Evolutionary conservation across 1,140 invertebrate genomes (phyloP).

Genomic region (Macrosteles quadrilineatus): DNA sequence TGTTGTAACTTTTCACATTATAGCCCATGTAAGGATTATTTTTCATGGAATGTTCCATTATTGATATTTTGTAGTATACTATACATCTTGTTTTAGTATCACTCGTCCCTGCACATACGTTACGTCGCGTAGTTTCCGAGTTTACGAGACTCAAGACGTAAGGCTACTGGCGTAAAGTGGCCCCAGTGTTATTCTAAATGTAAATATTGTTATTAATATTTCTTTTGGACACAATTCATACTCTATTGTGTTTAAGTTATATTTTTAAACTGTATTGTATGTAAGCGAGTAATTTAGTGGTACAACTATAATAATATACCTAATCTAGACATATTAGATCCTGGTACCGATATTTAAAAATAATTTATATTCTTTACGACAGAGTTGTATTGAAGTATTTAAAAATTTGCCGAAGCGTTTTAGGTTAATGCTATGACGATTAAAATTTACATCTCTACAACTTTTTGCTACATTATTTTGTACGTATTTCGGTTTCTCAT

Average conservation of each 20-base stretch:
- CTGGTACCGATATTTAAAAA: constrained; percentile 9
- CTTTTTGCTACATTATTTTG: constrained; percentile 21
- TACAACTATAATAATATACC: constrained; percentile 28
- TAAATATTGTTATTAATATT: constrained; percentile 33
- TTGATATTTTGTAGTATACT: too few species aligned
- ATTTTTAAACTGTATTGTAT: constrained; percentile 30
- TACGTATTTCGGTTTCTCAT: not conserved
- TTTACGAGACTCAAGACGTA: too few species aligned
- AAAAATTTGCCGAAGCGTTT: constrained; percentile 7
- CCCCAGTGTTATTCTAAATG: constrained; percentile 29
- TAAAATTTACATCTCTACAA: constrained; percentile 9
- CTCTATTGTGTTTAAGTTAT: constrained; percentile 24
- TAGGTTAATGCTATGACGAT: constrained; percentile 20
- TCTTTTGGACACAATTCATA: constrained; percentile 23
- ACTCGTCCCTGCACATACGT: too few species aligned
- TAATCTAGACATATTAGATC: constrained; percentile 19
- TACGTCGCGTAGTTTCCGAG: too few species aligned
- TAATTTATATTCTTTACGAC: constrained; percentile 19
- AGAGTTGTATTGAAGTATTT: constrained; percentile 18
- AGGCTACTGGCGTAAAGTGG: too few species aligned
- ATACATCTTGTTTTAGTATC: too few species aligned
- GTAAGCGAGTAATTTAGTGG: constrained; percentile 29
- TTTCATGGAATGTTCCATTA: too few species aligned
- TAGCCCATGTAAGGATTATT: too few species aligned
- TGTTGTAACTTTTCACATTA: too few species aligned